These are phyloP conservation scores for Chunga burmeisteri DNA, from an alignment of 2,113 vertebrate genomes.

Conservation along the genomic window DNA sequence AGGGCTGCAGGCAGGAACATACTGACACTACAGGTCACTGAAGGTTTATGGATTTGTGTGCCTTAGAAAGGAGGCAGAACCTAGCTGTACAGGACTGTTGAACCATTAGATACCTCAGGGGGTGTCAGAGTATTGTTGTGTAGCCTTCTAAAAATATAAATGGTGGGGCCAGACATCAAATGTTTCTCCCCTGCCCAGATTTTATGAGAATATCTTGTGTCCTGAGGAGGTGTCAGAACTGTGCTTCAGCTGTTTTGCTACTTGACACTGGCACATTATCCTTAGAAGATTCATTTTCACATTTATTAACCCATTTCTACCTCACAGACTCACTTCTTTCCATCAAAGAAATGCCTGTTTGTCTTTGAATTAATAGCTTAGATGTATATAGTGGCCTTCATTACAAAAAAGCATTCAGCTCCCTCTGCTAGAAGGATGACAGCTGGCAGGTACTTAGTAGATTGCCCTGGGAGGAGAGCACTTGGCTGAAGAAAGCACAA, in stretches of 20 bases:
- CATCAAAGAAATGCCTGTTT: conserved; percentile 3
- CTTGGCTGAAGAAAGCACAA: not conserved
- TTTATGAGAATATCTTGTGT: conserved; percentile 14
- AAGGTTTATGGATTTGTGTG: conserved; percentile 51
- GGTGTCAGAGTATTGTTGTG: conserved; percentile 44
- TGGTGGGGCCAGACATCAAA: conserved; percentile 53
- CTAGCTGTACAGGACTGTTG: conserved; percentile 37
- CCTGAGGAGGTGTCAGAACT: conserved; percentile 39
- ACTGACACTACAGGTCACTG: conserved; percentile 58
- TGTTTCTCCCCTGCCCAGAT: not conserved
- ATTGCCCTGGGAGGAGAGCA: not conserved
- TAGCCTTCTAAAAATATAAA: conserved; percentile 63
- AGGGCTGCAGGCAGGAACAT: conserved; percentile 51
- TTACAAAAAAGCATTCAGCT: not conserved
- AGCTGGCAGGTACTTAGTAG: conserved; percentile 28
- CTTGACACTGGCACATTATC: conserved; percentile 25
- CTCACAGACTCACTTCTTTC: not conserved
- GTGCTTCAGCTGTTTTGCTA: conserved; percentile 15
- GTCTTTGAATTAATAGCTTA: conserved; percentile 42
- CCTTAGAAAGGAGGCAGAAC: conserved; percentile 47
- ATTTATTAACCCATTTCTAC: conserved; percentile 44
- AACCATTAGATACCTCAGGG: conserved; percentile 60
- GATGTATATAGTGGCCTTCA: not conserved
- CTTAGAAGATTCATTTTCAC: conserved; percentile 32
- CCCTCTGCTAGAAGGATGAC: conserved; percentile 6